These are phyloP conservation scores for Agonopterix arenella DNA, from an alignment of 2,888 invertebrate species.

Conservation along the genomic window DNA sequence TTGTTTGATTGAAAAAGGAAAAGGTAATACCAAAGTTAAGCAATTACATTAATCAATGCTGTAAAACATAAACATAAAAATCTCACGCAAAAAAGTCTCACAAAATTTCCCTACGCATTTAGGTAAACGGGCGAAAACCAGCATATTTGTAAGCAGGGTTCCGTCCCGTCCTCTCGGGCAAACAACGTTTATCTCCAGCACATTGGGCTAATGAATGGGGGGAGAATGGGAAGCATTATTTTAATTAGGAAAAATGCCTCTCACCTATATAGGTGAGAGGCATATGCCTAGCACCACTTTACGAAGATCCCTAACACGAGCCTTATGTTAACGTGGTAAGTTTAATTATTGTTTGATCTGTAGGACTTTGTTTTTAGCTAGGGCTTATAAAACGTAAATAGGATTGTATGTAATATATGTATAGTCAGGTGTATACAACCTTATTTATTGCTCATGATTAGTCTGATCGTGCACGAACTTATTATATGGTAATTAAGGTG, in stretches of 20 bases:
- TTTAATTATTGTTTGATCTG: too few relatives aligned
- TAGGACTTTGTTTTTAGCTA: too few relatives aligned
- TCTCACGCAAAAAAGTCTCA: constrained; percentile 3
- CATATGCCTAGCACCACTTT: constrained; percentile 13
- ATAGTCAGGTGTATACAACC: constrained; percentile 11
- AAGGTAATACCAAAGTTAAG: too few relatives aligned
- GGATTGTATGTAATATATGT: too few relatives aligned
- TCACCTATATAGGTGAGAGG: constrained; percentile 42
- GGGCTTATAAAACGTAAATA: too few relatives aligned
- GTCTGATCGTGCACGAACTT: constrained; percentile 16
- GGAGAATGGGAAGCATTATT: constrained; percentile 69
- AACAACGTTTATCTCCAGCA: constrained; percentile 69
- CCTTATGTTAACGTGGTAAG: too few relatives aligned
- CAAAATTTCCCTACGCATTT: constrained; percentile 49
- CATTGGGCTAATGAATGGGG: constrained; percentile 71
- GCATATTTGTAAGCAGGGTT: constrained; percentile 48
- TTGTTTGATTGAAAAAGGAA: too few relatives aligned
- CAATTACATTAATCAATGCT: background rate
- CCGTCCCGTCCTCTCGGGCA: constrained; percentile 37
- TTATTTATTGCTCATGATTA: constrained; percentile 39
- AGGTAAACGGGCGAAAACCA: constrained; percentile 49
- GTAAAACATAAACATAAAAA: background rate
- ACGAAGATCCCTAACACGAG: too few relatives aligned
- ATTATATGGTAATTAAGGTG: background rate
- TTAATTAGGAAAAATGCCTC: constrained; percentile 70